These are phyloP conservation scores for Bubo blakistoni DNA, from an alignment of 2,113 vertebrate genomes.

Conservation along the genomic window DNA sequence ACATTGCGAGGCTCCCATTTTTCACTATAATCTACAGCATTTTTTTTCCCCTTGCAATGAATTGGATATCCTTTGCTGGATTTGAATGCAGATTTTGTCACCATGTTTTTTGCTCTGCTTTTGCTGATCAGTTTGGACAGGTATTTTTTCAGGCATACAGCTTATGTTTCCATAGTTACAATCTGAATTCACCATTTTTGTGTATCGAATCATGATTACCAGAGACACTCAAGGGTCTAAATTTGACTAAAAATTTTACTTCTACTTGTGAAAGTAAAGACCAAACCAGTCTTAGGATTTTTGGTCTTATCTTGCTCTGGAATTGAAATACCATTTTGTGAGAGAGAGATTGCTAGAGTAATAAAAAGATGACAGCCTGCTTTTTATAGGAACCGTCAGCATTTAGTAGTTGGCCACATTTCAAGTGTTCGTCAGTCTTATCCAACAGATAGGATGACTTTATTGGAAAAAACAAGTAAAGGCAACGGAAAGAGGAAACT, in stretches of 20 bases:
- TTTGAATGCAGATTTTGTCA: background rate
- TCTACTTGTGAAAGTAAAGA: background rate
- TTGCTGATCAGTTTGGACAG: background rate
- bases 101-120: background rate
- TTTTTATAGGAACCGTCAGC: background rate
- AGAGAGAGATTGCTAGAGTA: background rate
- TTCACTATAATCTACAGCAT: background rate
- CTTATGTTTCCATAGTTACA: background rate
- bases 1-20: background rate
- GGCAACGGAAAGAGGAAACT: background rate
- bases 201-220: background rate
- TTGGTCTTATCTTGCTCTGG: background rate
- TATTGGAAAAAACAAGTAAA: constrained; percentile 6
- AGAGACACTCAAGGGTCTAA: background rate
- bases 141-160: background rate
- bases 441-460: background rate
- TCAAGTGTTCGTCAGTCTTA: background rate
- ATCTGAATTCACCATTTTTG: background rate
- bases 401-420: background rate
- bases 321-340: background rate
- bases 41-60: background rate
- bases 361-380: background rate
- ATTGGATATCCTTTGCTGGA: background rate
- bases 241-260: background rate
- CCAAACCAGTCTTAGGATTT: background rate